Conservation (phyloP, 2,113 vertebrate species). For the Gracilinanus agilis region DNA sequence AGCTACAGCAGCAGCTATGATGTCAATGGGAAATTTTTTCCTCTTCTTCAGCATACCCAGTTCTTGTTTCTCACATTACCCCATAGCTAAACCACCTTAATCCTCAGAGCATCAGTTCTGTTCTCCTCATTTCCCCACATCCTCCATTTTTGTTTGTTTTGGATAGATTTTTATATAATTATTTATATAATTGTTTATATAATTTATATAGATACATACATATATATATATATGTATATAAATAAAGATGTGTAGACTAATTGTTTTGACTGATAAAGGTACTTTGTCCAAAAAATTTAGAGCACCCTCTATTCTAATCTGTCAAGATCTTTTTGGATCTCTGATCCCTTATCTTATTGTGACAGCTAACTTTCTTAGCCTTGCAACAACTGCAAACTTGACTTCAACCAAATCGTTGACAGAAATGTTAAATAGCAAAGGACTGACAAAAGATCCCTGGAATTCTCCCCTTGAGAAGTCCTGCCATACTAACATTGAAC, state of each 20-base stretch:
- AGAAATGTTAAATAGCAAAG: background rate
- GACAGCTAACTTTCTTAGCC: background rate
- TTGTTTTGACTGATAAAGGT: background rate
- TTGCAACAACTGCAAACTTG: background rate
- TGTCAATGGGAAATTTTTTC: background rate
- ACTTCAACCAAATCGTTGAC: background rate
- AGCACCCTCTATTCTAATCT: background rate
- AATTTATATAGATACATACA: too few relatives aligned
- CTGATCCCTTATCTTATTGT: background rate
- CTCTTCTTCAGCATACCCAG: background rate
- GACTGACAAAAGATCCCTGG: background rate
- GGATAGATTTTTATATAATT: background rate
- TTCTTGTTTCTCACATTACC: background rate
- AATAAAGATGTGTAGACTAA: too few relatives aligned
- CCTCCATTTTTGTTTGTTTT: background rate
- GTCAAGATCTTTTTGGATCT: background rate
- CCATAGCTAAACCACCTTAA: background rate
- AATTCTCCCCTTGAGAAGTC: background rate
- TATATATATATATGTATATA: too few relatives aligned
- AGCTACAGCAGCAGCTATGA: background rate
- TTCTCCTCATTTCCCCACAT: background rate
- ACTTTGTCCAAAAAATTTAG: background rate
- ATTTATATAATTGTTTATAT: background rate
- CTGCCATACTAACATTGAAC: background rate
- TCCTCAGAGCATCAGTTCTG: background rate